Evolutionary conservation across 1,140 invertebrate species (phyloP).

Genomic region (Oryzaephilus surinamensis): DNA sequence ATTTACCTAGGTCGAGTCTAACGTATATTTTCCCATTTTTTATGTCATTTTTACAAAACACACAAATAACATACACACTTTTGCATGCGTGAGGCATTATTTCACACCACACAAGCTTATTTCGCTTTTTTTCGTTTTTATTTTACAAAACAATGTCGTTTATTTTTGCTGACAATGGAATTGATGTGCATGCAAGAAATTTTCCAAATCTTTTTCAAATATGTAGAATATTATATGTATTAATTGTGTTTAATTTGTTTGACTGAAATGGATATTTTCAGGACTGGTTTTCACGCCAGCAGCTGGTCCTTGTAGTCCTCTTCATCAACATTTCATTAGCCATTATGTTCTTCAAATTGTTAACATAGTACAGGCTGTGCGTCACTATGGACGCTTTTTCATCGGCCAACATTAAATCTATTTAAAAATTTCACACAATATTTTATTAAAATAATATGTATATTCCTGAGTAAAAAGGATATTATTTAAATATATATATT

Average conservation of each 20-base stretch:
- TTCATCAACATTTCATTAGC: slow-evolving; percentile 94
- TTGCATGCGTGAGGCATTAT: too few relatives aligned
- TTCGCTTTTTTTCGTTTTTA: not conserved
- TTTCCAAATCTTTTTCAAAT: not conserved
- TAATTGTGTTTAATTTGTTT: slow-evolving; percentile 6
- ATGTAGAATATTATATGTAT: not conserved
- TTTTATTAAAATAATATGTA: not conserved
- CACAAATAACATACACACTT: too few relatives aligned
- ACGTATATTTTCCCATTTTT: slow-evolving; percentile 1
- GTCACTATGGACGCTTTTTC: slow-evolving; percentile 23
- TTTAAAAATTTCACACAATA: not conserved
- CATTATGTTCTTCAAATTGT: slow-evolving; percentile 93
- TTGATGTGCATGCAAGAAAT: too few relatives aligned
- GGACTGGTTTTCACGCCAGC: slow-evolving; percentile 97
- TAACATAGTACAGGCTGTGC: slow-evolving; percentile 59
- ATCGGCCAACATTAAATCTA: not conserved
- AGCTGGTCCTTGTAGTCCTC: slow-evolving; percentile 88
- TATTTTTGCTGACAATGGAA: too few relatives aligned
- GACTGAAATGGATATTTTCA: too few relatives aligned
- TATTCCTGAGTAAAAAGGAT: slow-evolving; percentile 10
- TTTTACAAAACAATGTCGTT: not conserved
- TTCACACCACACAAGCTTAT: not conserved
- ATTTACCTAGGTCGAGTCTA: slow-evolving; percentile 30
- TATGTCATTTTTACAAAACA: too few relatives aligned
- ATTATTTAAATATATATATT: slow-evolving; percentile 12